A percentile compares a stretch with the other conserved stretches of the same genome.
Conservation (phyloP, 2,113 vertebrate genomes). For the Morone chrysops region DNA sequence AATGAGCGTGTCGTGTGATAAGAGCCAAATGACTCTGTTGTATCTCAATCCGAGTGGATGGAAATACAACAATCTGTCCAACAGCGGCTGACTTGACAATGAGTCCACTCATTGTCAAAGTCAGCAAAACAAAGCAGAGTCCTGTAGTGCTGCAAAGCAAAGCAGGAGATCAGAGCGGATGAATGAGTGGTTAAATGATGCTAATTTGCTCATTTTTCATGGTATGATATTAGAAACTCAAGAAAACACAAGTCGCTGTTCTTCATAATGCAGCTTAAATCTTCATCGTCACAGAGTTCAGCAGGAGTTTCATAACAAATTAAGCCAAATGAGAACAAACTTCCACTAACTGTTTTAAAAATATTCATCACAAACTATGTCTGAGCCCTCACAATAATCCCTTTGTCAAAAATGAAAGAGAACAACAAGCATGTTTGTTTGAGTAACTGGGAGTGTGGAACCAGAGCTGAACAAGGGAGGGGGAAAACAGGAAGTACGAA, state of each 20-base stretch:
- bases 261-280: neutral
- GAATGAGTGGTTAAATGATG: constrained; percentile 30
- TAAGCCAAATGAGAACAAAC: constrained; percentile 9
- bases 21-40: constrained; percentile 61
- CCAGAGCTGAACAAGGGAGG: neutral
- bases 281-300: constrained; percentile 8
- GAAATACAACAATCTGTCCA: constrained; percentile 71
- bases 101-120: constrained; percentile 60
- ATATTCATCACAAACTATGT: neutral
- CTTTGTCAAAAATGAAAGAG: constrained; percentile 8
- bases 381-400: neutral
- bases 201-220: constrained; percentile 3
- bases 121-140: constrained; percentile 59
- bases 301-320: neutral
- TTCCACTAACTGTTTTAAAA: neutral
- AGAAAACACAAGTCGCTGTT: neutral
- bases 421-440: neutral
- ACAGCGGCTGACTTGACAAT: constrained; percentile 57
- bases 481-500: constrained; percentile 48
- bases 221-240: constrained; percentile 7
- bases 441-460: neutral
- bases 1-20: constrained; percentile 41
- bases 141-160: constrained; percentile 37
- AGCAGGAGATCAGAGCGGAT: constrained; percentile 42
- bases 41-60: constrained; percentile 63